Evolutionary conservation across 2,113 vertebrate genomes (phyloP).

Genomic region (Brienomyrus brachyistius): DNA sequence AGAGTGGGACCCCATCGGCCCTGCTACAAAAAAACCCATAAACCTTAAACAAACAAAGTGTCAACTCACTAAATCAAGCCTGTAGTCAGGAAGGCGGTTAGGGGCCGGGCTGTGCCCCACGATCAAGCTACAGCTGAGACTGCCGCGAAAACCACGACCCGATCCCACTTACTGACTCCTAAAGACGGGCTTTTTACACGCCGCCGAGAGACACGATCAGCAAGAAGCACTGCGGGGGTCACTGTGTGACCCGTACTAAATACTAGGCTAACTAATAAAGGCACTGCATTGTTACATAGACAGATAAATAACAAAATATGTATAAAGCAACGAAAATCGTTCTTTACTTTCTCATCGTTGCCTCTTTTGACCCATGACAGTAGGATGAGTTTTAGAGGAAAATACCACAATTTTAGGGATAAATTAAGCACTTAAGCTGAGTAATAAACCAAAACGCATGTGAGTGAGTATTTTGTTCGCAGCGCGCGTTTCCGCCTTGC

Average conservation of each 20-base stretch:
- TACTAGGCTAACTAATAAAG: not conserved
- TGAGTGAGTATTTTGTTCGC: not conserved
- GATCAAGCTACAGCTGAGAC: not conserved
- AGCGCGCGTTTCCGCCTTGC: not conserved
- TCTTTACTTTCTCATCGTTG: not conserved
- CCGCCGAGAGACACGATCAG: not conserved
- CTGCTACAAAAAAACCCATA: not conserved
- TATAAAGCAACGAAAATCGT: not conserved
- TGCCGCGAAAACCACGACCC: not conserved
- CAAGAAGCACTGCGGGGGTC: not conserved
- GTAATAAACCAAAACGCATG: not conserved
- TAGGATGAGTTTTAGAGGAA: not conserved
- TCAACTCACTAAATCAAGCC: not conserved
- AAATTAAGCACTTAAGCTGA: not conserved
- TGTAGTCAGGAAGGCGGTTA: not conserved
- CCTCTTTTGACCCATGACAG: not conserved
- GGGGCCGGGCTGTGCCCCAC: not conserved
- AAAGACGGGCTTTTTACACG: not conserved
- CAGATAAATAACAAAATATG: not conserved
- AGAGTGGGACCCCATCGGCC: not conserved
- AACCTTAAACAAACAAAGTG: constrained; percentile 4
- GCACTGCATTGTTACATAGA: not conserved
- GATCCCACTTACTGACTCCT: not conserved
- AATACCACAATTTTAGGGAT: not conserved
- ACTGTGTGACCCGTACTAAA: not conserved